Conservation (phyloP, 2,113 vertebrate genomes). For the Patagioenas fasciata region DNA sequence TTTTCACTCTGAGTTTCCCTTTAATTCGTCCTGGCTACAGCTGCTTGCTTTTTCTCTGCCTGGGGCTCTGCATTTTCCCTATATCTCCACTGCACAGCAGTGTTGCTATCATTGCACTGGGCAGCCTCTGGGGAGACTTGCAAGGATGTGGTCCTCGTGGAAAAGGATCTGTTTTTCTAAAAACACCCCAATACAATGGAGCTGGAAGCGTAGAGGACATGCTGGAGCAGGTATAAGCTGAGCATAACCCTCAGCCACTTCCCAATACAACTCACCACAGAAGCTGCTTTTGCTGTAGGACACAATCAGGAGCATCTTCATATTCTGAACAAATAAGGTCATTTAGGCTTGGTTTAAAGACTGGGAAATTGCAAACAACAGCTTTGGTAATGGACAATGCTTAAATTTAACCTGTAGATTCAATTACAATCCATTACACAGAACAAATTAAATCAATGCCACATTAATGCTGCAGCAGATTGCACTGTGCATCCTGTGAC, state of each 20-base stretch:
- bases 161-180: neutral
- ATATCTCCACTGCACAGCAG: neutral
- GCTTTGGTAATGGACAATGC: neutral
- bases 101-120: neutral
- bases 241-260: neutral
- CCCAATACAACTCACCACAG: neutral
- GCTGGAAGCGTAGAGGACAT: neutral
- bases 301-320: neutral
- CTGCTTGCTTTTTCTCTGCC: neutral
- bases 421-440: constrained; percentile 10
- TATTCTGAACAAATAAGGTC: neutral
- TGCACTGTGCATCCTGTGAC: neutral
- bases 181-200: neutral
- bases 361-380: neutral
- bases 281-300: neutral
- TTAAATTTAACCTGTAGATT: constrained; percentile 32
- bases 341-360: neutral
- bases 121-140: neutral
- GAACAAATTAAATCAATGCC: constrained; percentile 19
- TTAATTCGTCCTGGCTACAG: neutral
- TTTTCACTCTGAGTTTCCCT: neutral
- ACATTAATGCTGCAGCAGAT: neutral
- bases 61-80: neutral
- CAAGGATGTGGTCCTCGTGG: neutral
- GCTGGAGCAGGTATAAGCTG: neutral